Evolutionary conservation across 2,113 vertebrate genomes (phyloP).

Genomic region (Stegastes partitus): DNA sequence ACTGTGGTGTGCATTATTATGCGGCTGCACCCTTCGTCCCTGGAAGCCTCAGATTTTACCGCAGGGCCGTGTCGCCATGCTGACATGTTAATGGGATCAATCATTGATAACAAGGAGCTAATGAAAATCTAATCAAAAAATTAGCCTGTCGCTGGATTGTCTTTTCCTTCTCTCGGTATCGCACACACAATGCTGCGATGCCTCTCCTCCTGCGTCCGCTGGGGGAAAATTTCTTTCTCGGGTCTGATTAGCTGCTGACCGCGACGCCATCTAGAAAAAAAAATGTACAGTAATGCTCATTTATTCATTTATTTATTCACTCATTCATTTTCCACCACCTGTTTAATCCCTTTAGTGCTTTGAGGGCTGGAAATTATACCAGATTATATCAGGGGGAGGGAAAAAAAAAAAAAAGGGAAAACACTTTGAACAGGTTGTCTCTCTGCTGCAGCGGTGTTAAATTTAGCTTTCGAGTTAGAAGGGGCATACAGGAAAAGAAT

Average conservation of each 20-base stretch:
- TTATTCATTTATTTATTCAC: slow-evolving; percentile 36
- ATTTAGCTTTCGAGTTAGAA: slow-evolving; percentile 58
- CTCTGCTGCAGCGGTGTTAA: slow-evolving; percentile 44
- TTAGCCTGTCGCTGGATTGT: slow-evolving; percentile 54
- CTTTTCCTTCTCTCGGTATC: slow-evolving; percentile 39
- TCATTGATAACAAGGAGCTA: slow-evolving; percentile 77
- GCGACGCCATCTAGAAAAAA: slow-evolving; percentile 29
- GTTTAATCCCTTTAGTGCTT: slow-evolving; percentile 21
- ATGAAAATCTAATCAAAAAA: slow-evolving; percentile 79
- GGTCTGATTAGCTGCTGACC: slow-evolving; percentile 54
- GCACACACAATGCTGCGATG: slow-evolving; percentile 25
- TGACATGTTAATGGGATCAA: slow-evolving; percentile 78
- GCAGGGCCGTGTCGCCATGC: slow-evolving; percentile 58
- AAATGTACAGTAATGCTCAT: background rate
- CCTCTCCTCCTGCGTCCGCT: slow-evolving; percentile 16
- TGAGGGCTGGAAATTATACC: background rate
- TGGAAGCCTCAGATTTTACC: slow-evolving; percentile 55
- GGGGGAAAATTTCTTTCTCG: slow-evolving; percentile 35
- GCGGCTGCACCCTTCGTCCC: slow-evolving; percentile 33
- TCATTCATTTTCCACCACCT: slow-evolving; percentile 4
- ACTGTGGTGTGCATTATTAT: slow-evolving; percentile 37
- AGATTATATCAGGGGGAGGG: background rate
- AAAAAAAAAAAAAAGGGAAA: slow-evolving; percentile 5
- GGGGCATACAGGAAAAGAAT: slow-evolving; percentile 44
- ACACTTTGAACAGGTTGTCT: slow-evolving; percentile 18